phyloP scores from a whole-genome alignment of 2,797 vertebrate genomes.

The Thamnophis elegans region DNA sequence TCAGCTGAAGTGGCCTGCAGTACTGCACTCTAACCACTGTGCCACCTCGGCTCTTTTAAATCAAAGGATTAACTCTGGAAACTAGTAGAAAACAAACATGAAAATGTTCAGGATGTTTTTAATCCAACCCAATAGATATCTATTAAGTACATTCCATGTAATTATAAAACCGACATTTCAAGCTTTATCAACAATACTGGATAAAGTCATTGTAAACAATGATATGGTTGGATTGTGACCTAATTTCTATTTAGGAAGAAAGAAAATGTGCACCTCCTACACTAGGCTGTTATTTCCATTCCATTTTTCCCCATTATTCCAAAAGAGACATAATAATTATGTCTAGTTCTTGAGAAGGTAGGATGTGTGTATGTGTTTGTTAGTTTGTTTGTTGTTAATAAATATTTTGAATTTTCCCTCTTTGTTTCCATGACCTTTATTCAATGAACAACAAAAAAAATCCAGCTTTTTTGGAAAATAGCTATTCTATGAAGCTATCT shows the following conservation, averaged over 20 bases:
- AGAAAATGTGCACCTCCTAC: neutral
- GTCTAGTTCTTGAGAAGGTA: neutral
- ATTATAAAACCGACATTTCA: neutral
- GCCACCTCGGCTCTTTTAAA: no score
- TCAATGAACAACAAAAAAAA: neutral
- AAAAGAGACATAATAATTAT: neutral
- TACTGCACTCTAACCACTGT: no score
- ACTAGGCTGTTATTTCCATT: neutral
- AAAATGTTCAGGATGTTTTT: conserved; percentile 1
- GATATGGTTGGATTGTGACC: accelerated
- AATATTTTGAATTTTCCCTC: neutral
- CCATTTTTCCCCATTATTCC: neutral
- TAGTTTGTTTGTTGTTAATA: neutral
- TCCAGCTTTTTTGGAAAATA: neutral
- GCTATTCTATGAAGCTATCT: neutral
- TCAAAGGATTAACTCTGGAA: neutral
- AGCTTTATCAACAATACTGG: neutral
- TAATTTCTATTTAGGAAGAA: neutral
- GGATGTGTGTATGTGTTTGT: no score
- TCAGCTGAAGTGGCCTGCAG: no score
- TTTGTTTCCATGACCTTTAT: neutral
- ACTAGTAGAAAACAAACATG: neutral
- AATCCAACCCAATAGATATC: conserved; percentile 3
- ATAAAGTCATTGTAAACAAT: neutral
- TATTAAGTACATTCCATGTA: neutral